Evolutionary conservation across 2,888 invertebrate species (phyloP), one percentile per base, ranked within the genome.

Genomic region (Ennomos erosarius): DNA sequence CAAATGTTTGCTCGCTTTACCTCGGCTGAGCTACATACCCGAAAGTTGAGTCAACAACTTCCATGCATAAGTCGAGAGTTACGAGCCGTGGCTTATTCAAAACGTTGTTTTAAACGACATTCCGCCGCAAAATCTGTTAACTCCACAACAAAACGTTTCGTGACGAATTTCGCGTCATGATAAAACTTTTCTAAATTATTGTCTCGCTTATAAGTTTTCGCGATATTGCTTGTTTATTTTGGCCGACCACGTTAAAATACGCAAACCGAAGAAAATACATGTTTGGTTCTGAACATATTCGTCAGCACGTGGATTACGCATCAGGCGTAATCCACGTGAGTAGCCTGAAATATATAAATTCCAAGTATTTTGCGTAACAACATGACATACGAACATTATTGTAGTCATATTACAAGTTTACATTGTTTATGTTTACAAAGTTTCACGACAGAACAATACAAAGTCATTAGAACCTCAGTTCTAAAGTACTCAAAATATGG

Each of bases 111-210:
- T 49, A 63, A 63, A 66, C 59, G 62, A 60, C 62, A 64, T 53
- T 64, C 59, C 42, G 59, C 64, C 64, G 59, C 68, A 55, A 55
- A 68, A 62, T 66, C 61, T 68, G 64, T 59, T 64, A 68, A 62
- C 65, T 64, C 64, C 54, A 58, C 42, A 50, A 59, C 64, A 65
- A 64, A 65, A 68, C 65, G 63, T 67, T 69, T 67, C 33, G 34
- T 55, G 50, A 59, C 46, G 42, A 59, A 51, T 55, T 59, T 34
- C 16, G 37, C 50, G 45, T 44, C 43, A 47, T 47, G 51, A 55
- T 59, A 55, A 55, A 59, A 59, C 42, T 59, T 55, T 51, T 59
- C 44, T 35, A 39, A 48, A 58, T 49, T 59, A 46, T 11, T 38
- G 36, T 49, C 45, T 33, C 47, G 46, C 36, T 52, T 42, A n/a